phyloP scores from a whole-genome alignment of 1,140 invertebrate genomes.

The Calliopsis andreniformis region DNA sequence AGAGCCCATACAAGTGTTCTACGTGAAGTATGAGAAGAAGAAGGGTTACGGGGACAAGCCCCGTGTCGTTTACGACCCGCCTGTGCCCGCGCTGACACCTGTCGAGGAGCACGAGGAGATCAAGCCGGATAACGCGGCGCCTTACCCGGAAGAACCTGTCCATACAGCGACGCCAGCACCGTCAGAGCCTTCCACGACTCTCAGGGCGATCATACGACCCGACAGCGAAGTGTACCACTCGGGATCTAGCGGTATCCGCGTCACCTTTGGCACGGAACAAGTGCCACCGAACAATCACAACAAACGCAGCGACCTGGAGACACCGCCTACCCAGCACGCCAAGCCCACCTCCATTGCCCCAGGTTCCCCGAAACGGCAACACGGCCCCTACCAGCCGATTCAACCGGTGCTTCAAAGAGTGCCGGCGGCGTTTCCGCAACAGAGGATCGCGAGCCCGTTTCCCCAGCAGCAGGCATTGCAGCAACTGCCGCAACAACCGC shows the following conservation, averaged over 20 bases:
- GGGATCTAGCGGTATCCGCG: slow-evolving; percentile 87
- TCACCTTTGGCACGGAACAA: slow-evolving; percentile 87
- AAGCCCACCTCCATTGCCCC: slow-evolving; percentile 61
- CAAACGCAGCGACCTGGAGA: slow-evolving; percentile 77
- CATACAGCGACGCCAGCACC: slow-evolving; percentile 67
- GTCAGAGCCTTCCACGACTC: slow-evolving; percentile 85
- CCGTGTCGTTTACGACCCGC: slow-evolving; percentile 89
- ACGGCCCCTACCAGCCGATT: slow-evolving; percentile 75
- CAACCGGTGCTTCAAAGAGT: slow-evolving; percentile 77
- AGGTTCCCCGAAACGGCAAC: slow-evolving; percentile 74
- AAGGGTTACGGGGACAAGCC: slow-evolving; percentile 83
- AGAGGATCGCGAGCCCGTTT: slow-evolving; percentile 80
- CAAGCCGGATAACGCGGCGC: slow-evolving; percentile 76
- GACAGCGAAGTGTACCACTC: slow-evolving; percentile 90
- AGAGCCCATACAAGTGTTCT: slow-evolving; percentile 93
- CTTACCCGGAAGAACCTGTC: slow-evolving; percentile 77
- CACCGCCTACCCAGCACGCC: slow-evolving; percentile 74
- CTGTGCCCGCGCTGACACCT: slow-evolving; percentile 87
- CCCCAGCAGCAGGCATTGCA: slow-evolving; percentile 75
- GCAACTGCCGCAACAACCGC: slow-evolving; percentile 72
- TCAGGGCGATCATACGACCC: slow-evolving; percentile 90
- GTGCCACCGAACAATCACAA: slow-evolving; percentile 79
- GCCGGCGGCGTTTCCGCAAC: slow-evolving; percentile 78
- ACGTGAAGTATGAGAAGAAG: slow-evolving; percentile 93
- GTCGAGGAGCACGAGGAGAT: slow-evolving; percentile 84